Conservation (phyloP, 2,113 vertebrate genomes). For the Electrona antarctica region DNA sequence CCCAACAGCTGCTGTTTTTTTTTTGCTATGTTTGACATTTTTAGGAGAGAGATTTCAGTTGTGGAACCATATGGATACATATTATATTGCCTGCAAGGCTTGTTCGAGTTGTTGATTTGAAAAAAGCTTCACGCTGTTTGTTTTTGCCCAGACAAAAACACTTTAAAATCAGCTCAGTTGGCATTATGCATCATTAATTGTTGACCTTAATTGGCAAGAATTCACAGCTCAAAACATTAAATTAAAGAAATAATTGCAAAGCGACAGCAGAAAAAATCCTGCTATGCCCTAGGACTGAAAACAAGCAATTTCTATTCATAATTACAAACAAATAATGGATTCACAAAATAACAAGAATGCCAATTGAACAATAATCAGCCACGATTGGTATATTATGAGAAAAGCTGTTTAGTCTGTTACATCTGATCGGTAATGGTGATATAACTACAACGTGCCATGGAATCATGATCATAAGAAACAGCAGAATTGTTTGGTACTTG, state of each 20-base stretch:
- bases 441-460: no score
- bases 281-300: not conserved
- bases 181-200: not conserved
- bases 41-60: not conserved
- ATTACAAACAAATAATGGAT: not conserved
- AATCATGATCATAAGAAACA: no score
- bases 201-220: constrained; percentile 11
- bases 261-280: not conserved
- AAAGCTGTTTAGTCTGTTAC: no score
- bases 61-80: not conserved
- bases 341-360: not conserved
- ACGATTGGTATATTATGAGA: no score
- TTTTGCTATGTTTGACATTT: no score
- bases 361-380: not conserved
- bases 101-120: not conserved
- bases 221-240: not conserved
- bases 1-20: no score
- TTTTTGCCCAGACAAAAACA: no score
- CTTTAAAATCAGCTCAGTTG: not conserved
- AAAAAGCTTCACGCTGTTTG: no score
- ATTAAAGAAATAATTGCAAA: not conserved
- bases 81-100: not conserved
- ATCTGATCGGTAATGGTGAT: no score
- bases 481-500: no score
- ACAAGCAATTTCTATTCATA: not conserved